phyloP scores from a whole-genome alignment of 2,797 vertebrate genomes.

The Taeniopygia guttata region DNA sequence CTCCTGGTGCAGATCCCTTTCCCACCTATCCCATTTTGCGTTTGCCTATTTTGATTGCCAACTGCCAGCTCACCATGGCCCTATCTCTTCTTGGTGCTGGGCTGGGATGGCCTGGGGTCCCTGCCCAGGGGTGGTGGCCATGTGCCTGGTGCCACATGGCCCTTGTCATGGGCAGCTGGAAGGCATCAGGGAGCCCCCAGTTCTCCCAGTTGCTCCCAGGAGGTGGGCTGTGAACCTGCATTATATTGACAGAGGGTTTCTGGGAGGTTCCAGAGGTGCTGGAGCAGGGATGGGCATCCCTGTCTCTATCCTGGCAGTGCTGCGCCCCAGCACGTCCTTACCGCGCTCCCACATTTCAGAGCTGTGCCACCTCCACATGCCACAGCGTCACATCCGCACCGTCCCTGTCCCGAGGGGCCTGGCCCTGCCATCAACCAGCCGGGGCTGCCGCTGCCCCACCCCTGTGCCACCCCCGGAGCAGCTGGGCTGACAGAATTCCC shows the following conservation, averaged over 20 bases:
- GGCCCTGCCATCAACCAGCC: neutral
- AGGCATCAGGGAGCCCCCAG: neutral
- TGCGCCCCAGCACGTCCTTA: neutral
- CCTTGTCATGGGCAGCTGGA: neutral
- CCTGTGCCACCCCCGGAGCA: neutral
- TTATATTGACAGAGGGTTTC: neutral
- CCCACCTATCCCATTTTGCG: neutral
- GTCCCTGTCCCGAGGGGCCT: neutral
- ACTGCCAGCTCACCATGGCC: neutral
- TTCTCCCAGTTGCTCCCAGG: neutral
- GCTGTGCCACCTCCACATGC: conserved; percentile 21
- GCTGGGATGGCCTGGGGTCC: neutral
- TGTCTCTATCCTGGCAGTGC: neutral
- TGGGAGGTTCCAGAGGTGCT: neutral
- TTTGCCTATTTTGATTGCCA: neutral
- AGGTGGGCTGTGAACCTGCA: neutral
- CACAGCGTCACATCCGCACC: neutral
- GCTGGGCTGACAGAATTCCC: fast-evolving
- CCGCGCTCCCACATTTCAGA: neutral
- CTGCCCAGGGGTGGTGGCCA: neutral
- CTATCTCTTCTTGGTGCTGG: neutral
- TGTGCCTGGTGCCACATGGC: neutral
- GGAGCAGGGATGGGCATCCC: neutral
- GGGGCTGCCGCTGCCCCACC: neutral
- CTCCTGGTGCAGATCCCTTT: neutral